Base-by-base conservation (phyloP, 2,888 invertebrate genomes). In the Melanophora roralis region DNA sequence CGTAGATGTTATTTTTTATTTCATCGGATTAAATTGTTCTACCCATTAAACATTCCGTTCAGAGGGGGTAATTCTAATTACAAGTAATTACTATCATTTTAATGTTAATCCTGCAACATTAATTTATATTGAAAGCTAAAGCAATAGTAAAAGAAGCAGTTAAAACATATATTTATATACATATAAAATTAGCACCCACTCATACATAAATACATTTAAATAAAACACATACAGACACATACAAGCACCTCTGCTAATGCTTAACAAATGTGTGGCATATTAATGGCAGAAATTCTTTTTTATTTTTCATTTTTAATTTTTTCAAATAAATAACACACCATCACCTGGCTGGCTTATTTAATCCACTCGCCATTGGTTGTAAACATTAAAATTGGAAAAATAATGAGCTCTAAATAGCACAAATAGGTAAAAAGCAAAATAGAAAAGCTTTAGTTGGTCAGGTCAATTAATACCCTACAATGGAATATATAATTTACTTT, bases 51-150 rank as follows among this genome's bases (percentile, higher is more conserved):
- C 57, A 62, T 69, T 57, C 47, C 57, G 76, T 71, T 23, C 49
- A 19, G n/a, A n/a, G 55, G 23, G 36, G 40, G 55, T 57, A 59
- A n/a, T n/a, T 64, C 76, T 77, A 77, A 77, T 77, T 77, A 71
- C 76, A 71, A 69, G 71, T 77, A 77, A 77, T 77, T 77, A 77
- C 69, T 77, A 71, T 77, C 49, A 71, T 80, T 80, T 76, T 68
- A 64, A 80, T 76, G 76, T 76, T 80, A 80, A 80, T 80, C 80
- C 80, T 38, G n/a, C 9, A 68, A 72, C 72, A 80, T 80, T 80
- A 80, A 80, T 80, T 76, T 80, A 76, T 80, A 80, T 80, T 73
- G 80, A 76, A 80, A 80, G 72, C 76, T 53, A 68, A 74, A 69
- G 72, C 51, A 69, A 71, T 79, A 60, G 53, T 62, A 67, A 45